Conservation (phyloP, 2,797 vertebrate genomes). For the Todus mexicanus region DNA sequence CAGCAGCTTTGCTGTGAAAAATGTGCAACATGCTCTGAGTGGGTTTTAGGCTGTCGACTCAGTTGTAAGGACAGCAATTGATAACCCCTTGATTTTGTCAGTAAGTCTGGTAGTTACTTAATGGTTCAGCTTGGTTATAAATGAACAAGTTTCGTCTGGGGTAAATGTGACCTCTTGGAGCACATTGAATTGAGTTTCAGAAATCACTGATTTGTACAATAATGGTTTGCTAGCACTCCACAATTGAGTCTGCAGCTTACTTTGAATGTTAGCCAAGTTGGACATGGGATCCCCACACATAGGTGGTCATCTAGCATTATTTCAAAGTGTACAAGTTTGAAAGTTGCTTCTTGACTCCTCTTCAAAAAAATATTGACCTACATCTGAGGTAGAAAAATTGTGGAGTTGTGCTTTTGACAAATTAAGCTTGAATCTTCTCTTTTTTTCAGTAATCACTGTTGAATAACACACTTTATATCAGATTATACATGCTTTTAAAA, state of each 20-base stretch:
- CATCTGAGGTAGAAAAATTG: background rate
- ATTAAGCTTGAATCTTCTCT: background rate
- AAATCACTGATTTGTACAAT: background rate
- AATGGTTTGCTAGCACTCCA: background rate
- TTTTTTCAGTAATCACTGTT: background rate
- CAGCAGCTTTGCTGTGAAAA: background rate
- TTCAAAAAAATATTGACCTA: background rate
- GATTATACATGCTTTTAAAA: background rate
- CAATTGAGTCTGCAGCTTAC: background rate
- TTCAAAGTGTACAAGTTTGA: background rate
- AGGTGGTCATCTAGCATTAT: background rate
- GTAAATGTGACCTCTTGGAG: background rate
- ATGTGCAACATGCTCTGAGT: background rate
- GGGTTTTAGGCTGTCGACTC: background rate
- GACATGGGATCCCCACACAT: background rate
- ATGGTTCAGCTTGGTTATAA: background rate
- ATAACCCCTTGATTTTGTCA: background rate
- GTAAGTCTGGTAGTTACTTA: background rate
- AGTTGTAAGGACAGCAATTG: background rate
- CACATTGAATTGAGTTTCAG: background rate
- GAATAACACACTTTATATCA: background rate
- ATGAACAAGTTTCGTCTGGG: background rate
- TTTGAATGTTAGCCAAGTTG: background rate
- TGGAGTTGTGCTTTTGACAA: background rate
- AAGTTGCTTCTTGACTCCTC: background rate